phyloP scores from a whole-genome alignment of 2,888 invertebrate species.

The Leucophenga maculata region DNA sequence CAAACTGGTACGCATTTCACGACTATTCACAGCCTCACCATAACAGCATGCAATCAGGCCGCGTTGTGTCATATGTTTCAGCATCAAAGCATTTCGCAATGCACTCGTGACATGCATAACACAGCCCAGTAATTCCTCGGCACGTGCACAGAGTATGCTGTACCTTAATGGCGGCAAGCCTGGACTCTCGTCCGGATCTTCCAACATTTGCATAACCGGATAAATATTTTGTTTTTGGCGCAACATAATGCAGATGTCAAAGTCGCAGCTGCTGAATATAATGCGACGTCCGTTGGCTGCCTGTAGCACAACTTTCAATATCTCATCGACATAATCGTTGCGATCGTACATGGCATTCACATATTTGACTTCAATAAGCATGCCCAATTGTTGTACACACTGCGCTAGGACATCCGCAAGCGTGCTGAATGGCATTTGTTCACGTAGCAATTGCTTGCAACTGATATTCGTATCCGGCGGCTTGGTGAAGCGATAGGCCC shows the following conservation, averaged over 20 bases:
- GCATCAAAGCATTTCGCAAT: slow-evolving; percentile 82
- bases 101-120: slow-evolving; percentile 81
- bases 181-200: too few species aligned
- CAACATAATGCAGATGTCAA: slow-evolving; percentile 94
- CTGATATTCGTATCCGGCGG: slow-evolving; percentile 74
- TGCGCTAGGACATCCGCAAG: slow-evolving; percentile 82
- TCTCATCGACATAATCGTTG: slow-evolving; percentile 89
- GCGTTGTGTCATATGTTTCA: slow-evolving; percentile 79
- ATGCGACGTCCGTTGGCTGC: slow-evolving; percentile 85
- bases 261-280: slow-evolving; percentile 93
- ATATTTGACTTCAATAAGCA: slow-evolving; percentile 97
- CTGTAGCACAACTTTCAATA: slow-evolving; percentile 84
- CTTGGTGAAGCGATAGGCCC: slow-evolving; percentile 76
- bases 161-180: too few species aligned
- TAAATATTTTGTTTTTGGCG: slow-evolving; percentile 95
- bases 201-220: slow-evolving; percentile 89
- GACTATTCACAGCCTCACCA: slow-evolving; percentile 93
- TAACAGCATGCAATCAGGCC: slow-evolving; percentile 92
- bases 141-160: too few species aligned
- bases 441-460: neutral
- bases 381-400: slow-evolving; percentile 87
- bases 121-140: slow-evolving; percentile 86
- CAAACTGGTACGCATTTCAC: slow-evolving; percentile 83
- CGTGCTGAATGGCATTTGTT: slow-evolving; percentile 84
- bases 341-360: slow-evolving; percentile 85